A percentile compares a stretch with the other conserved stretches of the same genome.
These are phyloP conservation scores for Manis crassicaudata DNA, from an alignment of 2,797 vertebrate genomes.

Conservation along the genomic window DNA sequence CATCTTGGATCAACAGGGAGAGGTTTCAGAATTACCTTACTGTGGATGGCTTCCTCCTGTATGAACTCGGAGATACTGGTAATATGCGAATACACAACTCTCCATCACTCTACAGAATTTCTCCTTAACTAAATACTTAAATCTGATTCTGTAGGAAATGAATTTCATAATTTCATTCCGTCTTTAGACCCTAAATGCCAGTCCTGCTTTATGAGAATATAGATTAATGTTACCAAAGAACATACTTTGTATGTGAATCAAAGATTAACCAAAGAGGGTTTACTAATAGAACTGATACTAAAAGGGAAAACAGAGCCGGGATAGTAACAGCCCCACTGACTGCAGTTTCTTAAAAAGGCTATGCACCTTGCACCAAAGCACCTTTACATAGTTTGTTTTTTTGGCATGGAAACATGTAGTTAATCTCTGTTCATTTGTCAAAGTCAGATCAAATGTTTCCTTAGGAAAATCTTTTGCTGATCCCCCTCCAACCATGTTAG, in stretches of 20 bases:
- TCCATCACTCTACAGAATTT: neutral
- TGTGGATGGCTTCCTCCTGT: conserved; percentile 95
- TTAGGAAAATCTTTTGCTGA: neutral
- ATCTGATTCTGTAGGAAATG: neutral
- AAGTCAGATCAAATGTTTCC: neutral
- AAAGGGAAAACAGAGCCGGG: neutral
- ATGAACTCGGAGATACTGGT: conserved; percentile 99
- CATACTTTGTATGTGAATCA: neutral
- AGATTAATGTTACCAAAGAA: neutral
- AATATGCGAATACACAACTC: neutral
- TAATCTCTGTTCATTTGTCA: neutral
- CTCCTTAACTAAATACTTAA: neutral
- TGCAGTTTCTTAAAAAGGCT: neutral
- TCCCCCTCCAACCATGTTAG: rapidly evolving
- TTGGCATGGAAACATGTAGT: neutral
- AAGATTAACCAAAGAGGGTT: neutral
- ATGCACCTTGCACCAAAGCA: rapidly evolving
- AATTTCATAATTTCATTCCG: neutral
- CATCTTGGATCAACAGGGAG: conserved; percentile 96
- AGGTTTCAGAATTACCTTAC: conserved; percentile 96
- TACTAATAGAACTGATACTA: neutral
- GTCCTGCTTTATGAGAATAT: neutral
- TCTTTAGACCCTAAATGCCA: neutral
- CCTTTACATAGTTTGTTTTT: neutral
- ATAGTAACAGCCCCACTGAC: neutral